Evolutionary conservation across 1,140 invertebrate species (phyloP).

Genomic region (Solenopsis invicta): DNA sequence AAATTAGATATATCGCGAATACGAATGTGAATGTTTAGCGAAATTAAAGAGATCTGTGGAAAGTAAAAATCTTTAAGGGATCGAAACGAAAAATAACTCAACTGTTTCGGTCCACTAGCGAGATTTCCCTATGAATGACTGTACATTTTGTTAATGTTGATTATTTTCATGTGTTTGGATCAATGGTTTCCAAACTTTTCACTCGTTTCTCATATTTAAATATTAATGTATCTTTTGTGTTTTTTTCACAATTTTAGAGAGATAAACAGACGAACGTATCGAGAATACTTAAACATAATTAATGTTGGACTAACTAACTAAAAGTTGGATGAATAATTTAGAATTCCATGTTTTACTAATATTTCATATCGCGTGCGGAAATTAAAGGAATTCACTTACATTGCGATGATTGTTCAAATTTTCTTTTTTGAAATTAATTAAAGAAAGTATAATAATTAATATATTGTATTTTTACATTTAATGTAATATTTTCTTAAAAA

Average conservation of each 20-base stretch:
- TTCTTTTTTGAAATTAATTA: not conserved
- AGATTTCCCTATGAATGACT: constrained; percentile 68
- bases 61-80: constrained; percentile 23
- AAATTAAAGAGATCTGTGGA: not conserved
- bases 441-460: not conserved
- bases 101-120: constrained; percentile 80
- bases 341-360: not conserved
- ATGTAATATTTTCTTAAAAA: not conserved
- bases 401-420: not conserved
- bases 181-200: constrained; percentile 31
- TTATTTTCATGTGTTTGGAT: constrained; percentile 33
- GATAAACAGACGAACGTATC: not conserved
- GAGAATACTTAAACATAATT: constrained; percentile 29
- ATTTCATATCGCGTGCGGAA: not conserved
- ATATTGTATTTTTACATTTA: not conserved
- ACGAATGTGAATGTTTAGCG: not conserved
- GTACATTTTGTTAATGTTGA: constrained; percentile 74
- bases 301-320: not conserved
- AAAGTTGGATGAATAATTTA: not conserved
- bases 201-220: too few species aligned
- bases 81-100: constrained; percentile 52
- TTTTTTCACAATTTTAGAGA: not conserved
- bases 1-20: not conserved
- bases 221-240: not conserved
- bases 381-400: too few species aligned